Base-by-base conservation (phyloP, 2,888 invertebrate species). In the Xylocampa areola region DNA sequence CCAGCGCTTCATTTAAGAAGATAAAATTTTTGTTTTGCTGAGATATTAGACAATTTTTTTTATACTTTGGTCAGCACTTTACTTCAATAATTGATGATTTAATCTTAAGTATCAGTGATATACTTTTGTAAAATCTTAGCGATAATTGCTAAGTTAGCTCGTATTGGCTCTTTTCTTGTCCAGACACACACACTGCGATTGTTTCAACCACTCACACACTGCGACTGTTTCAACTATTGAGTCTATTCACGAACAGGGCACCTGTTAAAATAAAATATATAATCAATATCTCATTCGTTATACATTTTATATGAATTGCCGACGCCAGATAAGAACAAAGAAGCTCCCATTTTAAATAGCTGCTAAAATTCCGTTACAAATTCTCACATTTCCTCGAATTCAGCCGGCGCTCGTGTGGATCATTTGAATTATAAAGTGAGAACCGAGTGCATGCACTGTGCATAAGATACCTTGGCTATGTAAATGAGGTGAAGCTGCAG, bases 381-480 rank as follows among this genome's bases (percentile, higher is more conserved):
- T 92, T 93, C 92, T 88, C 92, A 93, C 93, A 91, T 90, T 90
- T 88, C 85, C 87, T 83, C 78, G 79, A 85, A 86, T 85, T 81
- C 83, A 83, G 80, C 80, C 76, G 82, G 58, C 79, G 77, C 82
- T 84, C 80, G 80, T 79, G 82, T 76, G 86, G 83, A 88, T 89
- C 85, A 92, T 93, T 91, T 93, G 89, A 93, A 93, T 94, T 91
- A 92, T 92, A 91, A 92, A 92, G 92, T 89, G 87, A 85, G 84
- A 86, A 85, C 83, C 79, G 89, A 91, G 88, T 91, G 94, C 92
- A 91, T 85, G 83, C 85, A 80, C 84, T 87, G 86, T 88, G 91
- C 91, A 91, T 88, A 87, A 89, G 87, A 91, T 85, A 88, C 84
- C 84, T 83, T 81, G 80, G 75, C 83, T 87, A 92, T 92, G 91